Evolutionary conservation across 2,113 vertebrate genomes (phyloP), one percentile per base, ranked within the genome.

Genomic region (Catagonus wagneri): DNA sequence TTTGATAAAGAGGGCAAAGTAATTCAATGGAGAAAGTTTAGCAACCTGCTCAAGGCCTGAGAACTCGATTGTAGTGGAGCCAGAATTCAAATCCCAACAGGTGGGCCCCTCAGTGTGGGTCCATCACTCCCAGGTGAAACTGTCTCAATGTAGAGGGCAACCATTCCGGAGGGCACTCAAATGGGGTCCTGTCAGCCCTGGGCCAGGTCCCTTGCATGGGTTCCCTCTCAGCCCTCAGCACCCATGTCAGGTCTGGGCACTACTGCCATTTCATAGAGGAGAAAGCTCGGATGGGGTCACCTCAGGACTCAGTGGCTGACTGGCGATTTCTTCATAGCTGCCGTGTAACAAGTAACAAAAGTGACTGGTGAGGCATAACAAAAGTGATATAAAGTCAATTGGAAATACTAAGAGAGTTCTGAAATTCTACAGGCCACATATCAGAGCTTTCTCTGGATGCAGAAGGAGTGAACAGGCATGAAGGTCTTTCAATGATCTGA

Each of bases 401-500:
- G 81, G 54, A 83, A 83, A 90, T 74, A 74, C 19, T 54, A 68
- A 39, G 54, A 83, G 22, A 36, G 20, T 29, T 90, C 34, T 78
- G 75, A 90, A 65, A 69, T 23, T 20, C 20, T 69, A 0, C 39
- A 39, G 76, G 44, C 22, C 25, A 63, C 29, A 75, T 17, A 86
- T 7, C 17, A 61, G 81, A 79, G 65, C 27, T 93, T 72, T 66
- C 19, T 91, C 29, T 52, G 16, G 56, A 66, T 29, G 34, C 16
- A 83, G 39, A 60, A 81, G 89, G 72, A 60, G 19, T 11, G 68
- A 58, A 83, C 85, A 93, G 60, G 23, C 86, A 94, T 56, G 8
- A 92, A 58, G 34, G 75, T 68, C 84, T 94, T 96, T 87, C 19
- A 94, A 87, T 78, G 83, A 66, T 15, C 23, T n/a, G 22, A 94